These are phyloP conservation scores for Torymus tubicola DNA, from an alignment of 2,888 invertebrate genomes.

Conservation along the genomic window DNA sequence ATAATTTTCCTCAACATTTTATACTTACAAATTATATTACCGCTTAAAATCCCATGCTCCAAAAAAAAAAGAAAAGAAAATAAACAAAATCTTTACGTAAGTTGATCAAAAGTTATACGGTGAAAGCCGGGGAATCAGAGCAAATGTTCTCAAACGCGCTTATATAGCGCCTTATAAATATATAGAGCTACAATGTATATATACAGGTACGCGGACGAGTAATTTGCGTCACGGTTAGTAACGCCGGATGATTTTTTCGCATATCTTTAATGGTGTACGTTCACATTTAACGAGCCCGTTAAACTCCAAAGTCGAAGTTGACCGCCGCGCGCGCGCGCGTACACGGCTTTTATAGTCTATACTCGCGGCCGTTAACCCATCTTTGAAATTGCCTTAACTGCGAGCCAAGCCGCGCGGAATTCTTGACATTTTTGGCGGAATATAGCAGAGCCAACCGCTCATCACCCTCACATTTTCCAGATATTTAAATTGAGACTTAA, in stretches of 20 bases:
- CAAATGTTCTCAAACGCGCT: background rate
- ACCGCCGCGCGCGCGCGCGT: constrained; percentile 9
- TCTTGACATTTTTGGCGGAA: background rate
- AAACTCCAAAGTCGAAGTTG: constrained; percentile 38
- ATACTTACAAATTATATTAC: background rate
- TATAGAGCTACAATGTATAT: constrained; percentile 1
- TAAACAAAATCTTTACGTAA: constrained; percentile 4
- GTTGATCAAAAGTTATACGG: background rate
- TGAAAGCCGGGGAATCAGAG: constrained; percentile 18
- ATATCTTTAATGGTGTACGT: constrained; percentile 33
- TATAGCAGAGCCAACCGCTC: background rate
- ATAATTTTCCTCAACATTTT: background rate
- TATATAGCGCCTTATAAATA: background rate
- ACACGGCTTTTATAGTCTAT: constrained; percentile 39
- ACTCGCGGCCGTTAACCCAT: constrained; percentile 48
- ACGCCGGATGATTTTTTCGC: constrained; percentile 11
- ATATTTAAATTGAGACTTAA: constrained; percentile 29
- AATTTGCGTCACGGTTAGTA: constrained; percentile 24
- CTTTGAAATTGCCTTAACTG: constrained; percentile 42
- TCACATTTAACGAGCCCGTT: constrained; percentile 46
- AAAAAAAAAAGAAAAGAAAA: too few species aligned
- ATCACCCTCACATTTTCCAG: background rate
- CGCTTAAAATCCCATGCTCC: too few species aligned
- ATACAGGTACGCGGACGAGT: background rate
- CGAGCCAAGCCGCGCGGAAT: constrained; percentile 15